Evolutionary conservation across 2,888 invertebrate genomes (phyloP).

Genomic region (Stenolophus ochropezus): DNA sequence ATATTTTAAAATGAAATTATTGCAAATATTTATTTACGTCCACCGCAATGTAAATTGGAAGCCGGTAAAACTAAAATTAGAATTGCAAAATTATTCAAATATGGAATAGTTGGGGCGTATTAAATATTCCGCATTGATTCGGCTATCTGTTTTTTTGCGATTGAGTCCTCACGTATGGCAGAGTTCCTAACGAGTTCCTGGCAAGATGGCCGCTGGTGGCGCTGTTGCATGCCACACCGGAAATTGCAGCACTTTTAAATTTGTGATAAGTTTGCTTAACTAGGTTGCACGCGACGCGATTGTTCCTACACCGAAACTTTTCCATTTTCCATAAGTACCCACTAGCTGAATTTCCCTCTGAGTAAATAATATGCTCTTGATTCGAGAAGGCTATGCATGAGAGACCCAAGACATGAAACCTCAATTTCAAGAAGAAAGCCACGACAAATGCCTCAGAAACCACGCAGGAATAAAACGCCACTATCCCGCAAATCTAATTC

Average conservation of each 20-base stretch:
- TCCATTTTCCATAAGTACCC: conserved; percentile 44
- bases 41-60: not conserved
- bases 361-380: conserved; percentile 32
- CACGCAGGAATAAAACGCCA: not conserved
- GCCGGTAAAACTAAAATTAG: not conserved
- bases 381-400: conserved; percentile 21
- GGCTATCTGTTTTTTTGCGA: not conserved
- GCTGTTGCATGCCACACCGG: conserved; percentile 39
- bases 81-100: not conserved
- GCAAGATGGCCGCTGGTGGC: conserved; percentile 23
- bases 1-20: not conserved
- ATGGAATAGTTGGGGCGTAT: not conserved
- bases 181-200: conserved; percentile 6
- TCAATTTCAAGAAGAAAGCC: conserved; percentile 6
- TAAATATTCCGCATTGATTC: not conserved
- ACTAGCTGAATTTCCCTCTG: not conserved
- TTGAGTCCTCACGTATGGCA: conserved; percentile 11
- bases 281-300: conserved; percentile 48
- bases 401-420: conserved; percentile 16
- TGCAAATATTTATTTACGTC: not conserved
- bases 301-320: conserved; percentile 31
- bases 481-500: not conserved
- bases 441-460: not conserved
- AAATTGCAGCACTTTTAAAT: conserved; percentile 48
- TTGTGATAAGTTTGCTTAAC: conserved; percentile 45